Evolutionary conservation across 2,113 vertebrate species (phyloP).

Genomic region (Rhegmatorhina hoffmannsi): DNA sequence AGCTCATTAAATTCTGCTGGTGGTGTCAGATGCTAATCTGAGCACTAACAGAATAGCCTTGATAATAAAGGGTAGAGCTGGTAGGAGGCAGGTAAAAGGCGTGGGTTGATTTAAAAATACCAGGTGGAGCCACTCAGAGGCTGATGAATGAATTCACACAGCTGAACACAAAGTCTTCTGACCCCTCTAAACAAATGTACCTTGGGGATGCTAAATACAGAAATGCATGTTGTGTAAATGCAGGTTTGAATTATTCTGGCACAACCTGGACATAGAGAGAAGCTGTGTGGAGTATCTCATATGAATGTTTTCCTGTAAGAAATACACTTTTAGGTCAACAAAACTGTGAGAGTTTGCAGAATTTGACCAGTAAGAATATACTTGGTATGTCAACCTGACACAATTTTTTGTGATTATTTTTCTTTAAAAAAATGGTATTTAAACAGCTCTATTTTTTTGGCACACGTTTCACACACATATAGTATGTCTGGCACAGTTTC

Average conservation of each 20-base stretch:
- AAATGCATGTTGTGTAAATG: neutral
- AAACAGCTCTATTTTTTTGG: neutral
- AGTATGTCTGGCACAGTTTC: neutral
- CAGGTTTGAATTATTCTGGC: neutral
- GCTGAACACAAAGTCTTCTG: neutral
- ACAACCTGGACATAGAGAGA: neutral
- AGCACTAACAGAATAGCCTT: neutral
- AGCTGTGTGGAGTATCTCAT: neutral
- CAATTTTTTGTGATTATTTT: neutral
- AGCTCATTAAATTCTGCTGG: neutral
- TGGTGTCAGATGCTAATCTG: neutral
- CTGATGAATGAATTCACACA: neutral
- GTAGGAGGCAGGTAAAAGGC: neutral
- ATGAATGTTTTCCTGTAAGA: neutral
- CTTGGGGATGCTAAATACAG: neutral
- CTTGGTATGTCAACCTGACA: neutral
- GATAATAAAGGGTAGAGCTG: neutral
- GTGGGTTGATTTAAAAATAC: neutral
- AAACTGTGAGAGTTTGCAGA: neutral
- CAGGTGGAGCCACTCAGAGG: neutral
- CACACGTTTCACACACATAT: neutral
- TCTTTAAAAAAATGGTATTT: neutral
- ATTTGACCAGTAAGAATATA: neutral
- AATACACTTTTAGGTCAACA: neutral
- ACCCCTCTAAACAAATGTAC: neutral